Evolutionary conservation across 2,113 vertebrate species (phyloP), one percentile per base, ranked within the genome.

Genomic region (Vireo altiloquus): DNA sequence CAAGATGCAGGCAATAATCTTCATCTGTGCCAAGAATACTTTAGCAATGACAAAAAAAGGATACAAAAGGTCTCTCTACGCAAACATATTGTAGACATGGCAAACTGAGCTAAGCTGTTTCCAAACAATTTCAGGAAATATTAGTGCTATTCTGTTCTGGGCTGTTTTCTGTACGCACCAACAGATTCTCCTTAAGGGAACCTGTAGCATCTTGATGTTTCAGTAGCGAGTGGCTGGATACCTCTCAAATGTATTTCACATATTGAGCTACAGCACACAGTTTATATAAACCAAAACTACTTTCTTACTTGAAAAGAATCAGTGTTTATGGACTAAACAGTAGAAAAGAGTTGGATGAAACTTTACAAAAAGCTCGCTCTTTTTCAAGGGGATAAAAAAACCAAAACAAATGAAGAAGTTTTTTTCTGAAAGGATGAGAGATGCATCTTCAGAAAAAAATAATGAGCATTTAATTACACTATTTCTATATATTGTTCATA

Each of bases 291-390:
- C 54, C 4, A 31, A 18, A 86, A 33, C 19, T 24, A 46, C 27
- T 44, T 75, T 54, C 44, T 39, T 10, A 22, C 11, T 64, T 53
- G 15, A 56, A 85, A 79, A 82, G 3, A 49, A 78, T 15, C 8
- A 25, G 8, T 22, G 20, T 39, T 85, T 27, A 57, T 57, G 31
- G 42, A 65, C 9, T 7, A 70, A 82, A 91, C 6, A 61, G 9
- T 1, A n/a, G 13, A 47, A 60, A 80, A 72, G 1, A 70, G 20
- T 19, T 35, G 24, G 33, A 52, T 25, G 19, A 84, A 79, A 59
- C 8, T 52, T 61, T 3, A 1, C 25, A 35, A 77, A 40, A 40
- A 40, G 1, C 18, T 56, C 8, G 0, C 5, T 8, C 14, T 74
- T 57, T 65, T 49, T 74, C 20, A 75, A 52, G 10, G 11, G 21